These are phyloP conservation scores for Camponotus pennsylvanicus DNA, from an alignment of 1,140 invertebrate genomes.

Conservation along the genomic window DNA sequence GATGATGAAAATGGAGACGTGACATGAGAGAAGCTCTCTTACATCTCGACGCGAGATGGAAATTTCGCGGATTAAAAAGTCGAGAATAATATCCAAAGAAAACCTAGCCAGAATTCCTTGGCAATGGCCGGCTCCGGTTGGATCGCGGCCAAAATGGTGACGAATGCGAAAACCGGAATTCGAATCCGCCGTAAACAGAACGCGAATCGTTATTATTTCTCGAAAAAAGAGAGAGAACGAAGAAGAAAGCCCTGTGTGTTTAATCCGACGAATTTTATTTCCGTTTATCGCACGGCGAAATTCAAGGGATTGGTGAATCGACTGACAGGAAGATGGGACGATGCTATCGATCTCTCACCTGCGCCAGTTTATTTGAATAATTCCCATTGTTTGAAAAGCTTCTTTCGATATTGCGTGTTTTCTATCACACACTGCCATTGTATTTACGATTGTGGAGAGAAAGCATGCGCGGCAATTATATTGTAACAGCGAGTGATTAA, in stretches of 20 bases:
- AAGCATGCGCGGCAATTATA: conserved; percentile 67
- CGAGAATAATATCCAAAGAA: conserved; percentile 70
- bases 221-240: conserved; percentile 10
- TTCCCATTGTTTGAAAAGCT: conserved; percentile 64
- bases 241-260: neutral
- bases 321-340: conserved; percentile 15
- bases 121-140: conserved; percentile 80
- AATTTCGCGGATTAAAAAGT: conserved; percentile 72
- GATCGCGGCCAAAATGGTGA: conserved; percentile 80
- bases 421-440: conserved; percentile 50
- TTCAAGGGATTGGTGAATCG: neutral
- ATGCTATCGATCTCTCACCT: conserved; percentile 51
- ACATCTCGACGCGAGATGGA: conserved; percentile 37
- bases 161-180: conserved; percentile 73
- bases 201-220: conserved; percentile 54
- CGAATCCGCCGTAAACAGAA: conserved; percentile 67
- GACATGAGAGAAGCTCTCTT: conserved; percentile 2
- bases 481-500: conserved; percentile 69
- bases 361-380: conserved; percentile 67
- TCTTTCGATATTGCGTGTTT: conserved; percentile 58
- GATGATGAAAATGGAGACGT: conserved; percentile 32
- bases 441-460: conserved; percentile 66
- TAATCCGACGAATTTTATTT: neutral
- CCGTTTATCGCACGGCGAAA: neutral
- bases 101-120: conserved; percentile 80